Percentiles rank a stretch among this genome's conserved stretches.
These are phyloP conservation scores for Philopedon plagiatum DNA, from an alignment of 2,888 invertebrate species.

Conservation along the genomic window DNA sequence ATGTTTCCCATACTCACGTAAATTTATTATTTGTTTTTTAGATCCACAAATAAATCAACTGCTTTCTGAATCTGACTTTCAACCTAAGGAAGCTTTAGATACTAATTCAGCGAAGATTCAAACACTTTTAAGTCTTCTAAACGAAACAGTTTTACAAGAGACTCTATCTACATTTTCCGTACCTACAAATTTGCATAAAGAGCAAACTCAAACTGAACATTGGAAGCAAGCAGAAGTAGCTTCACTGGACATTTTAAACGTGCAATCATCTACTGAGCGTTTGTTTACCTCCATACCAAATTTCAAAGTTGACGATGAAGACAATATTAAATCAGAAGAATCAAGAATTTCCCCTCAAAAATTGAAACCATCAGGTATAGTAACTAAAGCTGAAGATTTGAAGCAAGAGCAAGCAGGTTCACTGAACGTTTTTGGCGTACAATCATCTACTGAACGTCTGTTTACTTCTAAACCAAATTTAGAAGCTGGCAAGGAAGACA, in stretches of 20 bases:
- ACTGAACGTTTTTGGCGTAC: background rate
- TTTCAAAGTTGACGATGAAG: background rate
- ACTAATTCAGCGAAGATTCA: background rate
- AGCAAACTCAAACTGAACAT: no score
- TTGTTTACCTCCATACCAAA: slow-evolving; percentile 12
- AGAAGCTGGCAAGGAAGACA: background rate
- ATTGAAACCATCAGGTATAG: no score
- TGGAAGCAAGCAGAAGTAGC: background rate
- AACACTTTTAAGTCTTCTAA: background rate
- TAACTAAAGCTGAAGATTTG: no score
- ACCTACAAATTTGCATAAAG: background rate
- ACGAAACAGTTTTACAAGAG: background rate
- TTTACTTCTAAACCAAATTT: slow-evolving; percentile 24
- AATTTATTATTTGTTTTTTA: background rate
- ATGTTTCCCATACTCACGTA: no score
- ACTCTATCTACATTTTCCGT: background rate
- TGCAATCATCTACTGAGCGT: slow-evolving; percentile 4
- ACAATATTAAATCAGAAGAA: no score
- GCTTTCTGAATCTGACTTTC: background rate
- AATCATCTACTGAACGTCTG: background rate
- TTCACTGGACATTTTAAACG: background rate
- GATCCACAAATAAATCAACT: background rate
- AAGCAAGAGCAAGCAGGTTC: background rate
- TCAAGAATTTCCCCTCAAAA: no score
- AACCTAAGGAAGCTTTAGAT: background rate